Evolutionary conservation across 1,140 invertebrate species (phyloP).

Genomic region (Brachionus sp.): DNA sequence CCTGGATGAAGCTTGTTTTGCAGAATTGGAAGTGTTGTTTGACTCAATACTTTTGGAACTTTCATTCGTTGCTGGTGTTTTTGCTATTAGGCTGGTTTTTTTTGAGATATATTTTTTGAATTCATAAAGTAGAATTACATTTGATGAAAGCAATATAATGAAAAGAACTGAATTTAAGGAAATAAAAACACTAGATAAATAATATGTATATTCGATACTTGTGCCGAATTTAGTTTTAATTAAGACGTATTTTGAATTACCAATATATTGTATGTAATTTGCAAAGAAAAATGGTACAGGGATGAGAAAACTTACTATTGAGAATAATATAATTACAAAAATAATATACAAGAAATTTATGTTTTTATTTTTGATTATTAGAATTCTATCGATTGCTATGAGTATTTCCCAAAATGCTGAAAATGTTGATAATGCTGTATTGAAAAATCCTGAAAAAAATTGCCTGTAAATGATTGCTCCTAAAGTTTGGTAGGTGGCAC

Average conservation of each 20-base stretch:
- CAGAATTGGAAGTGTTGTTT: neutral
- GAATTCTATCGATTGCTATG: neutral
- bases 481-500: neutral
- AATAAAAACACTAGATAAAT: neutral
- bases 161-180: neutral
- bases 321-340: neutral
- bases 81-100: neutral
- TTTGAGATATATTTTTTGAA: neutral
- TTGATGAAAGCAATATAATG: neutral
- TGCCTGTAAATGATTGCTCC: neutral
- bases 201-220: neutral
- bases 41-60: neutral
- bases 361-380: neutral
- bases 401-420: neutral
- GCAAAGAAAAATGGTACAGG: neutral
- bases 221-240: neutral
- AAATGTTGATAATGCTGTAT: neutral
- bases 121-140: constrained; percentile 2
- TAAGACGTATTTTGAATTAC: neutral
- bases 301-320: neutral
- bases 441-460: neutral
- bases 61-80: neutral
- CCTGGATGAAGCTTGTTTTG: neutral
- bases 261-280: neutral
- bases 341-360: neutral